These are phyloP conservation scores for Leguminivora glycinivorella DNA, from an alignment of 1,140 invertebrate species.

Conservation along the genomic window DNA sequence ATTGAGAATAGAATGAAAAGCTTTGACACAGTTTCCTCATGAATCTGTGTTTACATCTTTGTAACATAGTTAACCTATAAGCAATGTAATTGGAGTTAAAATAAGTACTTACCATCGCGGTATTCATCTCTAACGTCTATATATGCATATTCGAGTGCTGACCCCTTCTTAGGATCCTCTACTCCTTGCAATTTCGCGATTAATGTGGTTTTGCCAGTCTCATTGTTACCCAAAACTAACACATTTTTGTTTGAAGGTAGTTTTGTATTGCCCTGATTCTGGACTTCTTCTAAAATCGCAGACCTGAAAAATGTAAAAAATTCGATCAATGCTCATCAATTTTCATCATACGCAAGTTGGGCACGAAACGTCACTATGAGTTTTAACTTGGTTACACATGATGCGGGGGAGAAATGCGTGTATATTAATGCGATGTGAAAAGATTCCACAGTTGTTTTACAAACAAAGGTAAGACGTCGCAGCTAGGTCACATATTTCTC, in stretches of 20 bases:
- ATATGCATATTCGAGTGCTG: slow-evolving; percentile 98
- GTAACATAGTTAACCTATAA: not conserved
- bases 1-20: not conserved
- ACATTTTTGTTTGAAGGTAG: slow-evolving; percentile 95
- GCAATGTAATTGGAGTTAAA: not conserved
- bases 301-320: slow-evolving; percentile 84
- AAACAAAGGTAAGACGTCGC: slow-evolving; percentile 68
- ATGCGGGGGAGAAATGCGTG: slow-evolving; percentile 4
- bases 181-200: slow-evolving; percentile 96
- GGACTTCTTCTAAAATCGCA: slow-evolving; percentile 95
- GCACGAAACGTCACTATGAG: slow-evolving; percentile 2
- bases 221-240: slow-evolving; percentile 95
- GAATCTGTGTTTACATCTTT: not conserved
- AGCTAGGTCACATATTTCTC: slow-evolving; percentile 75
- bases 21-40: not conserved
- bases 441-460: slow-evolving; percentile 53
- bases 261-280: slow-evolving; percentile 95
- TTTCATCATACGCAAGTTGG: slow-evolving; percentile 9
- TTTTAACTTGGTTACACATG: slow-evolving; percentile 7
- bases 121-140: slow-evolving; percentile 99
- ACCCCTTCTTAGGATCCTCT: slow-evolving; percentile 98
- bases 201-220: slow-evolving; percentile 98
- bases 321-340: slow-evolving; percentile 19
- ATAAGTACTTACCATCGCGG: slow-evolving; percentile 90
- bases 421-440: slow-evolving; percentile 36